Base-by-base conservation (phyloP, 2,888 invertebrate genomes). In the Dryocosmus kuriphilus region DNA sequence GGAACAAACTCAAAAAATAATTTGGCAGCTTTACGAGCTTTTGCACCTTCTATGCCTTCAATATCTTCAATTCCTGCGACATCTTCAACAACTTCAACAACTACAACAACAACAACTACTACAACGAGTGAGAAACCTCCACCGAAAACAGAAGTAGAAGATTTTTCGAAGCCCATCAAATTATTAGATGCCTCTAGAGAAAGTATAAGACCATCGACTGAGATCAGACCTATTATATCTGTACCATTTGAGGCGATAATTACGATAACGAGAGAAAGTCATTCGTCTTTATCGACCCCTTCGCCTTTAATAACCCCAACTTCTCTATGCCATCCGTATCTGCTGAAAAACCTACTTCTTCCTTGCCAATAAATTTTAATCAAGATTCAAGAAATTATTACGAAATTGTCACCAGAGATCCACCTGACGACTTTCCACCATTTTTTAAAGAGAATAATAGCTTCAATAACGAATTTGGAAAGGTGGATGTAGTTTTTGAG, bases 171-270 rank as follows among this genome's bases (percentile, higher is more conserved):
- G 32, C 60, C 55, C 38, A 35, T 74, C 11, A 75, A 83, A 79
- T 46, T 30, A 73, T 73, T 24, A 16, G 38, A 60, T 35, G 32
- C 30, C 32, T 27, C 46, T 22, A 35, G n/a, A 19, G 27, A 57
- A 8, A 71, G 71, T n/a, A 32, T 74, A 14, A 35, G 30, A 8
- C 22, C 41, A 14, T 32, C 76, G 0, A 67, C 76, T 3, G 80
- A 80, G 5, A 5, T 73, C 0, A 79, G 74, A n/a, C 87, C 90
- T 0, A n/a, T 89, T 5, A 83, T 91, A 16, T 87, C 89, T 0
- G 85, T 91, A 27, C 91, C 91, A 0, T 91, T 91, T 73, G 90
- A 91, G 62, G 91, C 91, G 0, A 82, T 86, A 32, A 89, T 91
- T 24, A 90, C 91, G 4, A 89, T 91, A 19, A 88, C 88, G 0